Evolutionary conservation across 2,113 vertebrate species (phyloP), one percentile per base, ranked within the genome.

Genomic region (Peromyscus leucopus): DNA sequence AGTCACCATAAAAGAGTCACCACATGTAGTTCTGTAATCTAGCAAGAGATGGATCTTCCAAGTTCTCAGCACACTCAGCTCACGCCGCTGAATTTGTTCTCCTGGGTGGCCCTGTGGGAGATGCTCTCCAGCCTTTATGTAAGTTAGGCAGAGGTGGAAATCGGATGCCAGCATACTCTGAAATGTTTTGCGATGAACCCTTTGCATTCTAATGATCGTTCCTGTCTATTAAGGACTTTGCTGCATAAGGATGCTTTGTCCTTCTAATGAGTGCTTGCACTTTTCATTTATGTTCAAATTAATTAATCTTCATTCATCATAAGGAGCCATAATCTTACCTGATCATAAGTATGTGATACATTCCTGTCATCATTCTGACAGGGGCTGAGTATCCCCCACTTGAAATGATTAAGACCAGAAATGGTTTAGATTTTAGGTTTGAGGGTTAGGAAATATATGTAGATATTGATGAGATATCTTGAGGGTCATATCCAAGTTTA

Each of bases 181-280:
- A 78, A 90, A 95, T 22, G 46, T 65, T 93, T 86, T 79, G 63
- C 95, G 74, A 2, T 13, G 28, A 91, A 42, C n/a, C 69, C 31
- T 89, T 65, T 90, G 48, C 78, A 55, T 93, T 79, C 36, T 91
- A 91, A 57, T 75, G 48, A 90, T 46, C 57, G 26, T 78, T 93
- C 71, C 91, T 79, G 9, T 65, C 83, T 39, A 48, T 57, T 74
- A 72, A 72, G n/a, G 51, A 69, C 71, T 93, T 92, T 48, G 57
- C 39, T 94, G 31, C 39, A 2, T 15, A 61, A 95, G n/a, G 42
- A 55, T 90, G 26, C 88, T 96, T 87, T 92, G 16, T 98, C 65
- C 59, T 84, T 76, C 28, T 15, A 13, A 26, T 48, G 26, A 55
- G 82, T 59, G 78, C 83, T 96, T 91, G 46, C 1, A 57, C 61